Base-by-base conservation (phyloP, 1,140 invertebrate genomes). In the Globodera ellingtonae region DNA sequence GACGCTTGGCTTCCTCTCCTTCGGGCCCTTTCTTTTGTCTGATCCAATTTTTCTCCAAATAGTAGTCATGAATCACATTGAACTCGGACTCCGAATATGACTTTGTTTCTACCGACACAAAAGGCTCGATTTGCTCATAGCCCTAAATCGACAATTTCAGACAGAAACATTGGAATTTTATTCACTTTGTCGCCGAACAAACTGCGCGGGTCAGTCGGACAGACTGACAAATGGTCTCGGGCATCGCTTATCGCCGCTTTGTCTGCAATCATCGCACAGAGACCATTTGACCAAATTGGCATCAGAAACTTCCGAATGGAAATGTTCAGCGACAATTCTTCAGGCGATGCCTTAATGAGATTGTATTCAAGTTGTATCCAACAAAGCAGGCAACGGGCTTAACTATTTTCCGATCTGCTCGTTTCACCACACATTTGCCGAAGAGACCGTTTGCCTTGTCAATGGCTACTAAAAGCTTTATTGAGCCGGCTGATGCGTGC, bases 371-470 rank as follows among this genome's bases (percentile, higher is more conserved):
- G n/a, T 86, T 46, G 59, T 15, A 82, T 18, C 35, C 35, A 10
- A 10, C 0, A 66, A 44, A 81, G 5, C 13, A 73, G 47, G 47
- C 5, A 52, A 13, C 56, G 13, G 56, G 56, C 18, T 70, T 70
- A 24, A 3, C 35, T 75, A 7, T 73, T 52, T 83, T 87, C n/a
- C 83, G 72, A 70, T 88, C 88, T 9, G 88, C 75, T 74, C 79
- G 79, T 44, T 83, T 84, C 9, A 89, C 77, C 13, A 82, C 47
- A 35, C 86, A 86, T 78, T 85, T 86, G 44, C 83, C 78, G 72
- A 82, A 88, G 7, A 89, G 69, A n/a, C 87, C 87, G 75, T 88
- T 88, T 0, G 86, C 87, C 48, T 87, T 80, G 72, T 88, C 87
- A 21, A 88, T 79, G 7, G 84, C 83, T 0, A 88, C 88, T 6